Conservation (phyloP, 2,888 invertebrate genomes). For the Diadegma fenestrale region DNA sequence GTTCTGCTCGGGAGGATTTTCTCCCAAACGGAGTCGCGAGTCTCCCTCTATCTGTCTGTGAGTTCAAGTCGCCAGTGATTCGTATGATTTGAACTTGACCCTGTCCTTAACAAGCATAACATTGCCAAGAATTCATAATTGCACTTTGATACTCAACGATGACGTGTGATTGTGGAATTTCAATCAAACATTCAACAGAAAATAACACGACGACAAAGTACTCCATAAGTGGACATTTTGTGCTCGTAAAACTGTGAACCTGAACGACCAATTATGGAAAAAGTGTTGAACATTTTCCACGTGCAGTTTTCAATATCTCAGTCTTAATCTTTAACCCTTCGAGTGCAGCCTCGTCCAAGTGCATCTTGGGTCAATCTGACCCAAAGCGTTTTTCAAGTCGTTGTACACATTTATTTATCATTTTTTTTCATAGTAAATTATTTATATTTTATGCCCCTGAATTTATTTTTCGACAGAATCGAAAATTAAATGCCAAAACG, state of each 20-base stretch:
- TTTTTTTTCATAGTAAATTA: too few relatives aligned
- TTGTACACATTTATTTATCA: too few relatives aligned
- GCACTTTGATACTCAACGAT: slow-evolving; percentile 2
- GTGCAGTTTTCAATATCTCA: too few relatives aligned
- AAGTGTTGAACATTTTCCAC: too few relatives aligned
- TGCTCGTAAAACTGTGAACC: not conserved
- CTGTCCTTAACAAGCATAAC: not conserved
- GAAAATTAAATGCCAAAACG: too few relatives aligned
- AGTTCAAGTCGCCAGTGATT: not conserved
- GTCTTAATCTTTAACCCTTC: too few relatives aligned
- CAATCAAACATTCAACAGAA: not conserved
- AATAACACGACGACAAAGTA: not conserved
- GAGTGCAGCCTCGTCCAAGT: too few relatives aligned
- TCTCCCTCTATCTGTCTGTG: not conserved
- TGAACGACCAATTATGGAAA: not conserved
- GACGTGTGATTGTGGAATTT: not conserved
- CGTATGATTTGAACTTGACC: not conserved
- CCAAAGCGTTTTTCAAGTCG: too few relatives aligned
- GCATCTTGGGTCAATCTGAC: too few relatives aligned
- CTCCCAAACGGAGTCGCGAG: not conserved
- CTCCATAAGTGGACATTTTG: not conserved
- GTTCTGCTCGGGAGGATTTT: not conserved
- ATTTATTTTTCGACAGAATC: too few relatives aligned
- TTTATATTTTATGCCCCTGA: too few relatives aligned
- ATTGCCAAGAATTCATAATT: slow-evolving; percentile 11